Evolutionary conservation across 2,113 vertebrate genomes (phyloP).

Genomic region (Loxodonta africana): DNA sequence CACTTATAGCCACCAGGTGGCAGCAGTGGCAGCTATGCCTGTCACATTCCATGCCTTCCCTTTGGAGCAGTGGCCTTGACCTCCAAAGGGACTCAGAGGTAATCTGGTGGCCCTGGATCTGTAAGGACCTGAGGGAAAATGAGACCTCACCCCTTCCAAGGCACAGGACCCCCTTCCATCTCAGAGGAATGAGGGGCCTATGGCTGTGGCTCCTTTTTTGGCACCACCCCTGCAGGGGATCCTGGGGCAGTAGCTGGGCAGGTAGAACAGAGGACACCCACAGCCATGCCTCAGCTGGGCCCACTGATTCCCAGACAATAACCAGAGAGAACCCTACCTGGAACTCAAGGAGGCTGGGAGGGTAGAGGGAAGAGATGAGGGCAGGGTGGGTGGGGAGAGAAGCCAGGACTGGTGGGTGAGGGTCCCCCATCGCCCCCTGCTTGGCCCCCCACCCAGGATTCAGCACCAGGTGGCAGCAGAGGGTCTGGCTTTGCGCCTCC

Average conservation of each 20-base stretch:
- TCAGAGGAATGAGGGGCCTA: neutral
- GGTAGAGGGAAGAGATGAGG: neutral
- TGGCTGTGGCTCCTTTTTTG: neutral
- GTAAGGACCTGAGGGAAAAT: neutral
- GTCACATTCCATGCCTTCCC: neutral
- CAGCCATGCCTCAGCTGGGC: neutral
- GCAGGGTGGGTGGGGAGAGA: accelerated
- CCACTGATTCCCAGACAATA: neutral
- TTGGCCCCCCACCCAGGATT: neutral
- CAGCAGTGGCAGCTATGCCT: neutral
- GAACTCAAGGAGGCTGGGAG: neutral
- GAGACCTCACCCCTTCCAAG: neutral
- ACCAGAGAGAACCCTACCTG: neutral
- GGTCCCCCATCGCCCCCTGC: neutral
- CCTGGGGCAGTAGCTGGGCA: neutral
- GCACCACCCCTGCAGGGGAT: neutral
- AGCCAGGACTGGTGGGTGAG: neutral
- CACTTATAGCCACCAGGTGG: constrained; percentile 45
- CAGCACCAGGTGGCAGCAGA: neutral
- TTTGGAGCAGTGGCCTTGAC: neutral
- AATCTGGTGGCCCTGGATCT: neutral
- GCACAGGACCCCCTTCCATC: neutral
- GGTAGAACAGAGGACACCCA: neutral
- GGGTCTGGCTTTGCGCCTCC: neutral
- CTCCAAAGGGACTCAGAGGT: constrained; percentile 63